Conservation (phyloP, 2,113 vertebrate genomes). For the Sinosuthora webbiana region DNA sequence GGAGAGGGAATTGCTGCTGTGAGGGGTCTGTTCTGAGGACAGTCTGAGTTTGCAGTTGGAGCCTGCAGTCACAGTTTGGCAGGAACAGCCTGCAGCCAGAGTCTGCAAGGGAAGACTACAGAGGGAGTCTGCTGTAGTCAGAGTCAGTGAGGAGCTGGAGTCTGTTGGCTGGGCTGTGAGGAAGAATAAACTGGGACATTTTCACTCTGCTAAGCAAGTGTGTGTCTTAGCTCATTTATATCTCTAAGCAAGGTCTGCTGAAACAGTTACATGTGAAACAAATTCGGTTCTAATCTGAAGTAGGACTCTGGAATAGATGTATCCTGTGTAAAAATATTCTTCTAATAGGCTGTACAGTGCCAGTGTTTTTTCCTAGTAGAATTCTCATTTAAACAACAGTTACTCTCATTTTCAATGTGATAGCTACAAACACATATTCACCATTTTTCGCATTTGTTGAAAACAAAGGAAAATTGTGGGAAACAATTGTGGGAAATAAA, state of each 20-base stretch:
- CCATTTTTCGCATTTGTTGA: not conserved
- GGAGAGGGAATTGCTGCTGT: not conserved
- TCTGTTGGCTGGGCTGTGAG: not conserved
- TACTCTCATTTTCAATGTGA: not conserved
- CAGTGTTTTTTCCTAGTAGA: not conserved
- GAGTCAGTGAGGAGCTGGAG: not conserved
- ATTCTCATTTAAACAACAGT: not conserved
- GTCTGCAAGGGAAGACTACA: not conserved
- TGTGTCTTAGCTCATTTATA: not conserved
- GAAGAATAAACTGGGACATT: not conserved
- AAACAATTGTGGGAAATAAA: not conserved
- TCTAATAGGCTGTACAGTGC: not conserved
- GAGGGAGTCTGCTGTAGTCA: not conserved
- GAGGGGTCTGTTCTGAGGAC: not conserved
- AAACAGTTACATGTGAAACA: not conserved
- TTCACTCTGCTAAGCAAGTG: not conserved
- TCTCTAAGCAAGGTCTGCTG: not conserved
- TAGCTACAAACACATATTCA: not conserved
- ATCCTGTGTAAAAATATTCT: not conserved
- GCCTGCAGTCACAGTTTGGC: not conserved
- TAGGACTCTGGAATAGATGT: not conserved
- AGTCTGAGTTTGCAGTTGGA: not conserved
- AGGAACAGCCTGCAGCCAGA: no score
- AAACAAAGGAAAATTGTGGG: not conserved
- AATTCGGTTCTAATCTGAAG: not conserved